Base-by-base conservation (phyloP, 2,113 vertebrate species). In the Planiliza haematocheilus region DNA sequence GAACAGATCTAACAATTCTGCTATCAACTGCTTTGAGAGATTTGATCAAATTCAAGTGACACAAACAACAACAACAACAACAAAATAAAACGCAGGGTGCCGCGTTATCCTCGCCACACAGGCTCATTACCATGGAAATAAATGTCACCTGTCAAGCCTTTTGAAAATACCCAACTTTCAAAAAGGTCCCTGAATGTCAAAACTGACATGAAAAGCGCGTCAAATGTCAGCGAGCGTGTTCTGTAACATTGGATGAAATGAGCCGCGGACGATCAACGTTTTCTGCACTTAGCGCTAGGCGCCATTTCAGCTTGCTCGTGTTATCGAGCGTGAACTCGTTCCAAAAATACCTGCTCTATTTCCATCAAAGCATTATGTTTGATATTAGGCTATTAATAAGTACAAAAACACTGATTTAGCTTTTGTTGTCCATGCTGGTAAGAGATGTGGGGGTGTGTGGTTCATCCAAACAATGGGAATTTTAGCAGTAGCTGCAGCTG, bases 101-200 rank as follows among this genome's bases (percentile, higher is more conserved):
- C 17, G 46, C 24, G 59, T 64, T 71, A 62, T 74, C 39, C 20
- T 37, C 7, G 2, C 63, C 20, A 13, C 10, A 64, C 65, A 16
- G 49, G 21, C 78, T 87, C 70, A 87, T 85, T 83, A 81, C 14
- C 76, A 84, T 62, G 3, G 2, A 61, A 69, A 81, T 81, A 86
- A 90, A 91, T 91, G 85, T 86, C 84, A 84, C 34, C 80, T 43
- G 81, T 74, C 74, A 60, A 72, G 49, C 63, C 34, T 41, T 81
- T 52, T 72, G 60, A 83, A 82, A 75, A 79, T 11, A 67, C 52
- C 69, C 50, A 51, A n/a, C 51, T 58, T 63, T 74, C 34, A 85
- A 81, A 83, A 87, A 82, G 83, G 77, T 60, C 67, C 83, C 51
- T 84, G 77, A 89, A 91, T 86, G 85, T 88, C 85, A 83, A 50